Conservation (phyloP, 2,113 vertebrate species). For the Caretta caretta region DNA sequence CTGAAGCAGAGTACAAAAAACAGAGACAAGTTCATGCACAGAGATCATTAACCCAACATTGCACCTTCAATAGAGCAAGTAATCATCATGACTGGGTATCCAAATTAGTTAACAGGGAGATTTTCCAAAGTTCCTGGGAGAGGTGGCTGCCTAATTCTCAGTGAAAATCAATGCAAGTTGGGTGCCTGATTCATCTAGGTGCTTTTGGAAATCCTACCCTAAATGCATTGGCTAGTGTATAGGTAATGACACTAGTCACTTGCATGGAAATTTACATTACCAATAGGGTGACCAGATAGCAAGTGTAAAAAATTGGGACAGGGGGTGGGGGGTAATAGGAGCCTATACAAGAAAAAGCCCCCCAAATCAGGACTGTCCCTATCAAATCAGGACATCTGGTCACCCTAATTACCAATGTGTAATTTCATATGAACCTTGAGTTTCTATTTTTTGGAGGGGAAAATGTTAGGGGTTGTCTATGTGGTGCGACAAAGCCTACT, state of each 20-base stretch:
- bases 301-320: no score
- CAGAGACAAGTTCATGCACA: neutral
- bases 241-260: neutral
- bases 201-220: neutral
- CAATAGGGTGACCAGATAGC: no score
- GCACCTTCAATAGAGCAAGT: accelerated
- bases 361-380: no score
- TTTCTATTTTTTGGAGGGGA: neutral
- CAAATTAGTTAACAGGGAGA: no score
- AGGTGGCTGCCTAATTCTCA: neutral
- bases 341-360: no score
- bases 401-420: neutral
- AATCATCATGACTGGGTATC: neutral
- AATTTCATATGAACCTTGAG: neutral
- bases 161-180: neutral
- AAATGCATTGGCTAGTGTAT: accelerated
- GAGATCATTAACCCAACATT: accelerated
- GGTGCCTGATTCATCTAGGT: neutral
- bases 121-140: neutral
- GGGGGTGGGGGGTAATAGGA: no score
- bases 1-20: neutral
- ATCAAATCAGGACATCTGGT: no score
- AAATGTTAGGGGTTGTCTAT: neutral
- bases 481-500: neutral
- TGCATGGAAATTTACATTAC: neutral